A percentile compares a stretch with the other conserved stretches of the same genome.
Conservation (phyloP, 2,113 vertebrate genomes). For the Corapipo altera region DNA sequence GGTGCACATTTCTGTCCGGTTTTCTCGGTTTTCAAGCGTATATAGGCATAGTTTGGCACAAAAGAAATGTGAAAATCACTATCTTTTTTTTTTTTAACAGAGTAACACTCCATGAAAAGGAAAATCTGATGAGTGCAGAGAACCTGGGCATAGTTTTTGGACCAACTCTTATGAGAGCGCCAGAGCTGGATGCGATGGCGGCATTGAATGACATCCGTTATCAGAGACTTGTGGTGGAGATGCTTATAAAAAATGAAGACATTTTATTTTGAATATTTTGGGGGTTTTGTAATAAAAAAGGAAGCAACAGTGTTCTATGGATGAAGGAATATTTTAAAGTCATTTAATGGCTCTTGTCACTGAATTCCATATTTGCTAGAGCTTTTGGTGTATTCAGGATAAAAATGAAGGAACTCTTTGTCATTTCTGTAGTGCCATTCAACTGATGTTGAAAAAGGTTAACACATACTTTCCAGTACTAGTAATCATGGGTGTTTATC, state of each 20-base stretch:
- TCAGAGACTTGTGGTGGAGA: slow-evolving; percentile 98
- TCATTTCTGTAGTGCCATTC: slow-evolving; percentile 73
- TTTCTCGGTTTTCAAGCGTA: not conserved
- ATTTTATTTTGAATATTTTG: slow-evolving; percentile 86
- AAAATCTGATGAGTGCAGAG: slow-evolving; percentile 97
- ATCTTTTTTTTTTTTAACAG: slow-evolving; percentile 69
- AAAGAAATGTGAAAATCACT: not conserved
- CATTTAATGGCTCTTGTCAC: slow-evolving; percentile 73
- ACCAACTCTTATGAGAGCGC: slow-evolving; percentile 94
- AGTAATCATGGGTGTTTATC: slow-evolving; percentile 80
- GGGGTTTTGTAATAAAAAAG: slow-evolving; percentile 71
- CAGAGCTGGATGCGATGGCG: slow-evolving; percentile 90
- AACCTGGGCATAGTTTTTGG: slow-evolving; percentile 97
- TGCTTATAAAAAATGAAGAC: slow-evolving; percentile 97
- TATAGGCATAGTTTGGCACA: not conserved
- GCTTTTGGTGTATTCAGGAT: slow-evolving; percentile 80
- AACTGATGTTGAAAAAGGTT: slow-evolving; percentile 74
- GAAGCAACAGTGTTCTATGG: slow-evolving; percentile 65
- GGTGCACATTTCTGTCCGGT: not conserved
- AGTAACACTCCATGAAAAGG: slow-evolving; percentile 93
- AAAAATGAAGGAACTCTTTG: slow-evolving; percentile 81
- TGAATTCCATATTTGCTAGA: slow-evolving; percentile 71
- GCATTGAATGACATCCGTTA: slow-evolving; percentile 96
- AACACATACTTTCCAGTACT: slow-evolving; percentile 76
- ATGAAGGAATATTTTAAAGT: slow-evolving; percentile 80